Evolutionary conservation across 2,113 vertebrate genomes (phyloP).

Genomic region (Chloropsis hardwickii): DNA sequence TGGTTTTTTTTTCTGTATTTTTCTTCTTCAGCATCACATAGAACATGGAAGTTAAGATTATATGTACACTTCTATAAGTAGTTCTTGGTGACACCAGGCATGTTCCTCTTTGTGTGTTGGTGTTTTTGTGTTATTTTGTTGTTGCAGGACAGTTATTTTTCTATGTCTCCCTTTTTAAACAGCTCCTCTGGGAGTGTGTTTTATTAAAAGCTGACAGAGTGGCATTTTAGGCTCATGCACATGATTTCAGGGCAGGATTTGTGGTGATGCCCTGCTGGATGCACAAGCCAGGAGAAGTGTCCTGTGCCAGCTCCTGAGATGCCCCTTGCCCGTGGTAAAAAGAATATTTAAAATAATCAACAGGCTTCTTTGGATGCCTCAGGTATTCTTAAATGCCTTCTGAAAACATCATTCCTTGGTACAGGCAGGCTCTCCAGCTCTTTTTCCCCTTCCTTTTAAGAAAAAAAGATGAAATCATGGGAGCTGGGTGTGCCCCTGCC

Average conservation of each 20-base stretch:
- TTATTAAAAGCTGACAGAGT: not conserved
- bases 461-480: not conserved
- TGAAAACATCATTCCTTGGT: not conserved
- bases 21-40: not conserved
- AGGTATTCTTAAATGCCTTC: not conserved
- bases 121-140: not conserved
- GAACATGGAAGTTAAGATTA: not conserved
- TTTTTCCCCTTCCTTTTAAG: not conserved
- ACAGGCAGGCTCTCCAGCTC: not conserved
- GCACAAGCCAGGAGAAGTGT: not conserved
- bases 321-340: not conserved
- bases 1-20: not conserved
- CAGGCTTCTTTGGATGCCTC: not conserved
- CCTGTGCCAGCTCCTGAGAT: not conserved
- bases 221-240: not conserved
- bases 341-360: not conserved
- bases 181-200: not conserved
- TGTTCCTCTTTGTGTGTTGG: rapidly evolving
- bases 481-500: not conserved
- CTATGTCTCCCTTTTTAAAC: not conserved
- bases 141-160: not conserved
- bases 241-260: not conserved
- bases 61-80: rapidly evolving
- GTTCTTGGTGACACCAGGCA: not conserved
- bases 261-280: rapidly evolving